phyloP scores from a whole-genome alignment of 1,140 invertebrate genomes.

The Lordiphosa collinella region DNA sequence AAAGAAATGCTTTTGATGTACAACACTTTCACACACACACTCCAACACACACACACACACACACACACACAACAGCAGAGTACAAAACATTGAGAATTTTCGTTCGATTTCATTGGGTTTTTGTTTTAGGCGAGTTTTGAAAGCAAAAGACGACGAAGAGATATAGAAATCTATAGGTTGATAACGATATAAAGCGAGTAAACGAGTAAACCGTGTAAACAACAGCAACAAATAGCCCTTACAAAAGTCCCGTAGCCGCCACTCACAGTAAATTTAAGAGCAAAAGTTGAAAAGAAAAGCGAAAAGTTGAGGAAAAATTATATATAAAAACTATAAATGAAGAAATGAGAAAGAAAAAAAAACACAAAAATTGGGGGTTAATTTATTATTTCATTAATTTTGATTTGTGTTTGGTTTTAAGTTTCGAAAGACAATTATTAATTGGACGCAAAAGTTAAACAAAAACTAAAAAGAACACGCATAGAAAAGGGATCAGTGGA shows the following conservation, averaged over 20 bases:
- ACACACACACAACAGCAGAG: slow-evolving; percentile 19
- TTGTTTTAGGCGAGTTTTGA: not conserved
- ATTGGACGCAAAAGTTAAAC: slow-evolving; percentile 61
- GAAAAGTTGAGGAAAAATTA: slow-evolving; percentile 16
- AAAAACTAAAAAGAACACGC: slow-evolving; percentile 12
- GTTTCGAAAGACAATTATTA: slow-evolving; percentile 28
- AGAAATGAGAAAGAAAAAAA: slow-evolving; percentile 16
- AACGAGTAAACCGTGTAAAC: slow-evolving; percentile 42
- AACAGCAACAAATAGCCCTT: slow-evolving; percentile 44
- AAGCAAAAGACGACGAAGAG: slow-evolving; percentile 18
- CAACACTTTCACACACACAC: slow-evolving; percentile 46
- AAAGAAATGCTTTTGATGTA: slow-evolving; percentile 61
- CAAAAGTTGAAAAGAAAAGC: slow-evolving; percentile 18
- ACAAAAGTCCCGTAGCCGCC: slow-evolving; percentile 18
- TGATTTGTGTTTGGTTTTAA: slow-evolving; percentile 9
- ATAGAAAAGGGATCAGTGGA: slow-evolving; percentile 1
- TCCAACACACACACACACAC: slow-evolving; percentile 13
- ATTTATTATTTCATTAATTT: slow-evolving; percentile 21
- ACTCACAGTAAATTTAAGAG: slow-evolving; percentile 35
- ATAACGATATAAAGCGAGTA: slow-evolving; percentile 63
- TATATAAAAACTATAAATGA: not conserved
- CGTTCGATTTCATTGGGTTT: too few species aligned
- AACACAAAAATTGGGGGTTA: slow-evolving; percentile 51
- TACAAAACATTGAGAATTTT: too few species aligned
- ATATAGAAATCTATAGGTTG: slow-evolving; percentile 12